phyloP scores from a whole-genome alignment of 2,797 vertebrate genomes.

The Poeciliopsis turneri region DNA sequence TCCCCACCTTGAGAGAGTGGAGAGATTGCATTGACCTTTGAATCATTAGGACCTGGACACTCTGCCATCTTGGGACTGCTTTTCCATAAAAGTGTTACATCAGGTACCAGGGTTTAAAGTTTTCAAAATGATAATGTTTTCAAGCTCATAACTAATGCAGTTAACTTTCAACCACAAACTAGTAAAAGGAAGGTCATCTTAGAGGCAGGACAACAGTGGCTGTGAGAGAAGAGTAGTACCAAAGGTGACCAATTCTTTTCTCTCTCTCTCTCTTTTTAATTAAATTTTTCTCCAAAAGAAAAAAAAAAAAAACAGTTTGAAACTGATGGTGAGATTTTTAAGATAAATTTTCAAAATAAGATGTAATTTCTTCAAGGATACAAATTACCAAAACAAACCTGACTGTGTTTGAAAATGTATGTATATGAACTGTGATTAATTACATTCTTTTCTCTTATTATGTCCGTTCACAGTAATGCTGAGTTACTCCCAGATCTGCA shows the following conservation, averaged over 20 bases:
- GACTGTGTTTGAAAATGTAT: not conserved
- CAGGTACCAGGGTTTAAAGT: not conserved
- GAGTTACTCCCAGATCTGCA: not conserved
- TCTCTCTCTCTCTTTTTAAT: too few species aligned
- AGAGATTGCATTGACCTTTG: constrained; percentile 36
- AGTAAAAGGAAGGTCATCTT: not conserved
- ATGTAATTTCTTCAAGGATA: not conserved
- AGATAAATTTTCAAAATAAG: not conserved
- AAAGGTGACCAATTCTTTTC: too few species aligned
- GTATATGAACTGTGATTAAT: not conserved
- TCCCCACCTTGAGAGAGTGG: not conserved
- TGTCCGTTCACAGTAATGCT: not conserved
- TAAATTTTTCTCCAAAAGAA: too few species aligned
- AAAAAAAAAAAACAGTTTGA: too few species aligned
- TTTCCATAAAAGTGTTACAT: constrained; percentile 10
- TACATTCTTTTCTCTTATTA: not conserved
- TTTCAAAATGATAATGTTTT: not conserved
- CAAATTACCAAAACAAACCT: not conserved
- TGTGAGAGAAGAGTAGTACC: not conserved
- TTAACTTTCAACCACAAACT: not conserved
- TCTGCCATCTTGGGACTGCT: not conserved
- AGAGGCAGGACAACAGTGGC: not conserved
- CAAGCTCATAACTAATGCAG: not conserved
- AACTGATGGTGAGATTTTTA: not conserved
- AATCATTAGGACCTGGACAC: constrained; percentile 19